A percentile compares a stretch with the other conserved stretches of the same genome.
phyloP scores from a whole-genome alignment of 1,140 invertebrate species.

The Zaprionus vittiger region DNA sequence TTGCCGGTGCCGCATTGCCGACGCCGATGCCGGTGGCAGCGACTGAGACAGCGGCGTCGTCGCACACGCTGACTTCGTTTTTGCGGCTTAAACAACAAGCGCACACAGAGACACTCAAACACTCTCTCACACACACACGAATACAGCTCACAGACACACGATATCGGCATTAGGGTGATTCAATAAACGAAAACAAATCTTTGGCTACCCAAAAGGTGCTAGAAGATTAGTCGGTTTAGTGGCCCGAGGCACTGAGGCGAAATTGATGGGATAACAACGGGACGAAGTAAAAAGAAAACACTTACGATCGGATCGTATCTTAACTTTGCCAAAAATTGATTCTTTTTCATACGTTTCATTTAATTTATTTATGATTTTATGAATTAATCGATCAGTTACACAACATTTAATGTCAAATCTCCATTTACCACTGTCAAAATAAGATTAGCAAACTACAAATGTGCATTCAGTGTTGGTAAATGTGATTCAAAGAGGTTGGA shows the following conservation, averaged over 20 bases:
- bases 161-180: slow-evolving; percentile 61
- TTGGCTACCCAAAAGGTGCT: slow-evolving; percentile 2
- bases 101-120: slow-evolving; percentile 13
- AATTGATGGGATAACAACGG: neutral
- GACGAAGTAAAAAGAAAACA: neutral
- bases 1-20: slow-evolving; percentile 33
- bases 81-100: slow-evolving; percentile 69
- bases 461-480: too few relatives aligned
- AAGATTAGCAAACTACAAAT: too few relatives aligned
- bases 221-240: slow-evolving; percentile 4
- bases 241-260: neutral
- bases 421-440: too few relatives aligned
- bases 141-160: slow-evolving; percentile 3
- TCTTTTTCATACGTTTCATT: neutral
- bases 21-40: slow-evolving; percentile 48
- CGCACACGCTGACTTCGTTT: slow-evolving; percentile 70
- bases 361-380: too few relatives aligned
- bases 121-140: slow-evolving; percentile 6
- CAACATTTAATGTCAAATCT: too few relatives aligned
- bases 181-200: slow-evolving; percentile 28
- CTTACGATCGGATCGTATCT: neutral
- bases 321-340: neutral
- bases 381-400: too few relatives aligned
- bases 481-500: too few relatives aligned
- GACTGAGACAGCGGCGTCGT: slow-evolving; percentile 55